A percentile compares a stretch with the other conserved stretches of the same genome.
Evolutionary conservation across 1,140 invertebrate genomes (phyloP).

Genomic region (Drosophila leontia): DNA sequence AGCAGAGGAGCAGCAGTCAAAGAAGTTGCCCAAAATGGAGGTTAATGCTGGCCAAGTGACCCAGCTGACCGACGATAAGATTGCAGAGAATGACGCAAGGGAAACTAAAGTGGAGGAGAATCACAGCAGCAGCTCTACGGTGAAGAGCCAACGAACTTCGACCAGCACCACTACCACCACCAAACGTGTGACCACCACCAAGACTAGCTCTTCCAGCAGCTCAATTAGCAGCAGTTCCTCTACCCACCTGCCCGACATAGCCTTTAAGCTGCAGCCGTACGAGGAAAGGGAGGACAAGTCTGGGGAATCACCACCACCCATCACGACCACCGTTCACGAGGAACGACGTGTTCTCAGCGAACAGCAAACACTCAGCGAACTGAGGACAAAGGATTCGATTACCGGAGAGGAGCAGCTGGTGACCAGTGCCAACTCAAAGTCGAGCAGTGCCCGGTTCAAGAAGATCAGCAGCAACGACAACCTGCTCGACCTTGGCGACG

Average conservation of each 20-base stretch:
- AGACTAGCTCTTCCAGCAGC: constrained; percentile 53
- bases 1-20: constrained; percentile 58
- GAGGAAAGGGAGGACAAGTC: constrained; percentile 37
- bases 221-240: constrained; percentile 28
- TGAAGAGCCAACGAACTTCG: constrained; percentile 48
- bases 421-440: constrained; percentile 72
- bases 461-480: constrained; percentile 82
- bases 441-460: constrained; percentile 77
- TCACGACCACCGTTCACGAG: constrained; percentile 62
- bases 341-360: constrained; percentile 73
- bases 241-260: constrained; percentile 43
- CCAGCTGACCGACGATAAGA: constrained; percentile 64
- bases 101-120: constrained; percentile 28
- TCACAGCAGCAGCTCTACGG: constrained; percentile 26
- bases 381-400: constrained; percentile 60
- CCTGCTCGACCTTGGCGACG: constrained; percentile 71
- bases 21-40: constrained; percentile 72
- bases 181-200: constrained; percentile 62
- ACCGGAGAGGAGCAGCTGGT: constrained; percentile 76
- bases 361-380: constrained; percentile 71
- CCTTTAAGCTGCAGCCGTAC: constrained; percentile 77
- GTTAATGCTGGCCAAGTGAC: constrained; percentile 22
- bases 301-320: constrained; percentile 16
- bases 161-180: constrained; percentile 61
- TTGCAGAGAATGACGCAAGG: constrained; percentile 55